Percentiles rank a stretch among this genome's conserved stretches.
Conservation (phyloP, 35 echinoderm and acorn worm species). For the Ptychodera flava region DNA sequence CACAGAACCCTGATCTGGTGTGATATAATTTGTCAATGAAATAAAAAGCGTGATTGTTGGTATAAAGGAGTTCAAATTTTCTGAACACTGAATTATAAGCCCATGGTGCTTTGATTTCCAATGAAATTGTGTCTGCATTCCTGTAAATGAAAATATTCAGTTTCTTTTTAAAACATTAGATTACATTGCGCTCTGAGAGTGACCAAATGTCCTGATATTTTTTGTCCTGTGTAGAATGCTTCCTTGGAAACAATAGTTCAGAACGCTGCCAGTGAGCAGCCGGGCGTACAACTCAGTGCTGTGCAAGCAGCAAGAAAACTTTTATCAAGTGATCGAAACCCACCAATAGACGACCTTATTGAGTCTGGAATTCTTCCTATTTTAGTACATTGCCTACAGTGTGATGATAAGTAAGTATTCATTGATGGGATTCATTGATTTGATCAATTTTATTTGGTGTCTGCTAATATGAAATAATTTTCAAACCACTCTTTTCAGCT, state of each 20-base stretch:
- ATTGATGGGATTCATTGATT: not conserved
- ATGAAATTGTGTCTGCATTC: no score
- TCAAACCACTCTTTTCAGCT: no score
- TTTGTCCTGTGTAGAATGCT: not conserved
- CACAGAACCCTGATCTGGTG: conserved; percentile 35
- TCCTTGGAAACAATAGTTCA: conserved; percentile 44
- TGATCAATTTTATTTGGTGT: not conserved
- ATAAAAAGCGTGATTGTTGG: no score
- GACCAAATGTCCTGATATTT: not conserved
- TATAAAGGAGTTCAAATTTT: conserved; percentile 10
- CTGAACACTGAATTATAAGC: not conserved
- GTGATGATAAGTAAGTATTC: conserved; percentile 73
- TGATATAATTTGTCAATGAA: not conserved
- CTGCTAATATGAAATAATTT: not conserved
- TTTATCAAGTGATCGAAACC: conserved; percentile 93
- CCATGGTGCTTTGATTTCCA: no score
- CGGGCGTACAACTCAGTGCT: conserved; percentile 77
- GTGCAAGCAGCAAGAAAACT: conserved; percentile 96
- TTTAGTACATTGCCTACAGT: conserved; percentile 75
- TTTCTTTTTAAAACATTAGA: not conserved
- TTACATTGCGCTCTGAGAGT: not conserved
- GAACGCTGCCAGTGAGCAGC: conserved; percentile 75
- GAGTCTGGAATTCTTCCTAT: conserved; percentile 93
- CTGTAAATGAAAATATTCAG: no score
- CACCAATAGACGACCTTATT: conserved; percentile 92